Conservation (phyloP, 2,797 vertebrate species). For the Hephaestus fuliginosus region DNA sequence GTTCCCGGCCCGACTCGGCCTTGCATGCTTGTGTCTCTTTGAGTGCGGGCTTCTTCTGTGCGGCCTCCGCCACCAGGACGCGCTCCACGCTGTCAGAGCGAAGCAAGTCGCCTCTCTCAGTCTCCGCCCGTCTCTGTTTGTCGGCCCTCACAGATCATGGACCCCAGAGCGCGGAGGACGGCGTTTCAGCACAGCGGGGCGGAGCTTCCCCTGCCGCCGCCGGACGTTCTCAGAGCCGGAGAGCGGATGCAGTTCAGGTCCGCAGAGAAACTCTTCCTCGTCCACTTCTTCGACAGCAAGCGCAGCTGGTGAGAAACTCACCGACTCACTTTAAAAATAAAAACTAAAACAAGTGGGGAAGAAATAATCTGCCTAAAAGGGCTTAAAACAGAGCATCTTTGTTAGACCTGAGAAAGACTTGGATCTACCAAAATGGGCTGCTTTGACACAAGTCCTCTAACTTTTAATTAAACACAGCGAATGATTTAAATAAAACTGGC, state of each 20-base stretch:
- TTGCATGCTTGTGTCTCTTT: constrained; percentile 64
- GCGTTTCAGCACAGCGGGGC: constrained; percentile 89
- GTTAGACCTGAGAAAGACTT: background rate
- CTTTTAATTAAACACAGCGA: too few species aligned
- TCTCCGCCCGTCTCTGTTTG: background rate
- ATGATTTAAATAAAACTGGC: too few species aligned
- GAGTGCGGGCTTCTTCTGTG: constrained; percentile 52
- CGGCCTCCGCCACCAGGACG: constrained; percentile 35
- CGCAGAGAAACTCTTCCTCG: constrained; percentile 96
- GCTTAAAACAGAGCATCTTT: background rate
- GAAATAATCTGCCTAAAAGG: background rate
- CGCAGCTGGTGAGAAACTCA: constrained; percentile 92
- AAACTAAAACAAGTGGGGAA: background rate
- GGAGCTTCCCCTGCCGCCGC: constrained; percentile 92
- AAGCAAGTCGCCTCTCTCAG: constrained; percentile 15
- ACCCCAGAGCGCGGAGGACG: constrained; percentile 90
- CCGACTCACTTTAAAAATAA: background rate
- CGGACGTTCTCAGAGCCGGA: constrained; percentile 93
- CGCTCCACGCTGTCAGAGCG: background rate
- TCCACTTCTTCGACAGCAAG: constrained; percentile 97
- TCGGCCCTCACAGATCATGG: constrained; percentile 88
- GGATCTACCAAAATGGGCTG: too few species aligned
- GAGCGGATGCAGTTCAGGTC: constrained; percentile 98
- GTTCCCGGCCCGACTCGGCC: constrained; percentile 23
- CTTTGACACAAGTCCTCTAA: background rate